These are phyloP conservation scores for Siniperca chuatsi DNA, from an alignment of 2,113 vertebrate genomes.

Conservation along the genomic window DNA sequence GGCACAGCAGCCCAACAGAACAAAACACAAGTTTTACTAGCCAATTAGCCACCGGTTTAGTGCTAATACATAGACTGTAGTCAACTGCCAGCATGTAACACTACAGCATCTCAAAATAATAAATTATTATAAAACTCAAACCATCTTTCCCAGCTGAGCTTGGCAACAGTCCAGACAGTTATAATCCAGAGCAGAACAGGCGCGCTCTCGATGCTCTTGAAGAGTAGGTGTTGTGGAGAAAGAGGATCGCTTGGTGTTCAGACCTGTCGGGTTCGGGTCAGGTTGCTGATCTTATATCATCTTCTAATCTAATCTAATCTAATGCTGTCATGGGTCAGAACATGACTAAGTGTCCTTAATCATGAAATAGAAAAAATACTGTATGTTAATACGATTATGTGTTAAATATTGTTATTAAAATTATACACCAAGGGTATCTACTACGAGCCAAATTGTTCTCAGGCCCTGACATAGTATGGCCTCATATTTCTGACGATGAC, in stretches of 20 bases:
- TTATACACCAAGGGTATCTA: background rate
- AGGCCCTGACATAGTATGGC: constrained; percentile 28
- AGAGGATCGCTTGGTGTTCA: background rate
- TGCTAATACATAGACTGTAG: too few species aligned
- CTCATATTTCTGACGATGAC: constrained; percentile 58
- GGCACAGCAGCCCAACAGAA: too few species aligned
- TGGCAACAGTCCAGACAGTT: background rate
- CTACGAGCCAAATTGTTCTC: constrained; percentile 2
- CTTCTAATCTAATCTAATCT: background rate
- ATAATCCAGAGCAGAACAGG: background rate
- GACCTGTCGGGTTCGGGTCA: too few species aligned
- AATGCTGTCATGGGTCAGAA: background rate
- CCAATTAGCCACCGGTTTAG: too few species aligned
- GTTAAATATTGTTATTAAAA: background rate
- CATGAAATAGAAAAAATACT: background rate
- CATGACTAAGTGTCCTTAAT: background rate
- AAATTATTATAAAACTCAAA: too few species aligned
- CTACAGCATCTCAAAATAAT: too few species aligned
- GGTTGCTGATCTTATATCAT: too few species aligned
- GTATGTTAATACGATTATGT: too few species aligned
- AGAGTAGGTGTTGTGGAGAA: background rate
- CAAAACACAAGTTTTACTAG: too few species aligned
- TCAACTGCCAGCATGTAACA: too few species aligned
- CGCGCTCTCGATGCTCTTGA: background rate
- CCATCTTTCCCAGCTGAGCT: too few species aligned